Percentiles rank a stretch among this genome's conserved stretches.
phyloP scores from a whole-genome alignment of 1,140 invertebrate genomes.

The Paraescarpia echinospica region DNA sequence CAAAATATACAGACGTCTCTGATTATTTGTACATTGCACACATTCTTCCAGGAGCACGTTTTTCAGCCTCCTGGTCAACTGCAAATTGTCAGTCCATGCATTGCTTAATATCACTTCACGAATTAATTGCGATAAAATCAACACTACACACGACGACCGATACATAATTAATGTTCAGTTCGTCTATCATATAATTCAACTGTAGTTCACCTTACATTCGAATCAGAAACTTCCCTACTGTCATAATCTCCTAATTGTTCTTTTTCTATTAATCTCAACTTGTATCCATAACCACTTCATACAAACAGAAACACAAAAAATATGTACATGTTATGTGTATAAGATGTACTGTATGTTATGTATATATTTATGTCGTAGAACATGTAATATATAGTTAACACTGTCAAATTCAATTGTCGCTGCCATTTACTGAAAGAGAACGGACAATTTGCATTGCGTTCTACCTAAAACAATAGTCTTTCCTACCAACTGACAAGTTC shows the following conservation, averaged over 20 bases:
- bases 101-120: background rate
- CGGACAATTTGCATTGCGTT: too few species aligned
- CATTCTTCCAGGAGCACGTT: too few species aligned
- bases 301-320: background rate
- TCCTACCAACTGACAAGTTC: background rate
- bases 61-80: too few species aligned
- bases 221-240: background rate
- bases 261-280: background rate
- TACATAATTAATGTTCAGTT: background rate
- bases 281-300: background rate
- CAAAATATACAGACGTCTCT: too few species aligned
- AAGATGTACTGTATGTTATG: too few species aligned
- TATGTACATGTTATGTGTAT: too few species aligned
- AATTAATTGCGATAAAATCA: background rate
- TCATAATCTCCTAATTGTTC: background rate
- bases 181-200: background rate
- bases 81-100: too few species aligned
- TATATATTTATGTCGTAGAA: background rate
- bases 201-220: background rate
- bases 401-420: background rate
- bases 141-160: background rate
- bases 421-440: background rate
- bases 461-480: too few species aligned
- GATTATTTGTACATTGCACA: too few species aligned
- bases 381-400: background rate